phyloP scores from a whole-genome alignment of 2,797 vertebrate species.

The Parauchenoglanis punctatus region DNA sequence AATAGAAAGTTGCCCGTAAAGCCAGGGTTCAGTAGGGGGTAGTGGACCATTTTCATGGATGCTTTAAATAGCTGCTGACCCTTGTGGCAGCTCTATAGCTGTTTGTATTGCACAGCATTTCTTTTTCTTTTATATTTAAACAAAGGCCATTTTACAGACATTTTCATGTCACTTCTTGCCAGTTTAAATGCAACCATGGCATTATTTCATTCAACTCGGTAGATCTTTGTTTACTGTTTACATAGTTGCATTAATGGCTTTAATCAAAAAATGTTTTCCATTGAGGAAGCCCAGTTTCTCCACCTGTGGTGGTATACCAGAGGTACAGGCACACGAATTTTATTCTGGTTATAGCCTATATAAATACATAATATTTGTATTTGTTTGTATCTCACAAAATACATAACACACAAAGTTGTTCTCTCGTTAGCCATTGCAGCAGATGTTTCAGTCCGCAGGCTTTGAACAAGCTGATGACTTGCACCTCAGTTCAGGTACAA shows the following conservation, averaged over 20 bases:
- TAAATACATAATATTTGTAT: too few relatives aligned
- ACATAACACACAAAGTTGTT: not conserved
- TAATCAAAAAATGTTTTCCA: not conserved
- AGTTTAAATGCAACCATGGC: not conserved
- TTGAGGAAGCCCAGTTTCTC: not conserved
- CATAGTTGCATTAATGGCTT: not conserved
- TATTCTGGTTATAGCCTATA: not conserved
- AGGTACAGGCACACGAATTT: not conserved
- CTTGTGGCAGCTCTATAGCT: not conserved
- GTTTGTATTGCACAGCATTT: not conserved
- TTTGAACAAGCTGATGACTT: not conserved
- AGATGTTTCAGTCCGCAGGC: not conserved
- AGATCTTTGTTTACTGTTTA: not conserved
- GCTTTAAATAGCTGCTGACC: not conserved
- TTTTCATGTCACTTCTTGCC: not conserved
- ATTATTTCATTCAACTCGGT: not conserved
- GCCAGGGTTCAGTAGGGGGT: not conserved
- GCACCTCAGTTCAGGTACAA: not conserved
- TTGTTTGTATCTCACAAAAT: not conserved
- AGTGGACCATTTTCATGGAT: not conserved
- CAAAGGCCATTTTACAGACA: not conserved
- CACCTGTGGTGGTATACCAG: not conserved
- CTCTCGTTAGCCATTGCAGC: not conserved
- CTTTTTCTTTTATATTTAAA: not conserved
- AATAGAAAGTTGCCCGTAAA: not conserved